Evolutionary conservation across 2,113 vertebrate genomes (phyloP), one percentile per base, ranked within the genome.

Genomic region (Campylomormyrus tamandua): DNA sequence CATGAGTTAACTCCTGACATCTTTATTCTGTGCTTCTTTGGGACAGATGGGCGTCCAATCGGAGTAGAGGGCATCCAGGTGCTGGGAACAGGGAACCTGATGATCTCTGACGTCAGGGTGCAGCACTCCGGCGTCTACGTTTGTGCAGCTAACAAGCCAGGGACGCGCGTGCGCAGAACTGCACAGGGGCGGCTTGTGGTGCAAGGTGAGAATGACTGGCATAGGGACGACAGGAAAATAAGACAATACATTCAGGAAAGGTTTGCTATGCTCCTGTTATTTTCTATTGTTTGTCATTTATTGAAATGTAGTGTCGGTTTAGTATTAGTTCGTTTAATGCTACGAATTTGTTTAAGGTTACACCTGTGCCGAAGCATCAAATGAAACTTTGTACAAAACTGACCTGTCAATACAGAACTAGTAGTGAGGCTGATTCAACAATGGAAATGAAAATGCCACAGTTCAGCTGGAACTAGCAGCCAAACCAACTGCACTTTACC

Each of bases 11-110:
- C 39, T 42, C 58, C 58, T 66, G 24, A 66, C 24, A 10, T 27
- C n/a, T 27, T 27, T 66, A 66, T 66, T 35, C 24, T 90, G 56
- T 58, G 49, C 53, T 87, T 88, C 39, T 46, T 42, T 52, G 48
- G 24, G 10, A 5, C 88, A 99, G 98, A 99, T 0, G 98, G 98
- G 5, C 97, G 98, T 10, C 98, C 98, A 0, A 99, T 99, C 0
- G 98, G 98, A 0, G 98, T 99, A 92, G 98, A 99, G 92, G 98
- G 98, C 85, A 99, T 99, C 93, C 98, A 99, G 95, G 98, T 99
- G 88, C 96, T 99, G 91, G 98, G 98, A 88, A 99, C 98, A 0
- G 98, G 98, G 10, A 99, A 99, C 91, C 96, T 99, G 84, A 99
- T 99, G 97, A 99, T 99, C 95, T 98, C 98, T 0, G 98, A 99